phyloP scores from a whole-genome alignment of 2,888 invertebrate species.

The Linnaemya vulpina region DNA sequence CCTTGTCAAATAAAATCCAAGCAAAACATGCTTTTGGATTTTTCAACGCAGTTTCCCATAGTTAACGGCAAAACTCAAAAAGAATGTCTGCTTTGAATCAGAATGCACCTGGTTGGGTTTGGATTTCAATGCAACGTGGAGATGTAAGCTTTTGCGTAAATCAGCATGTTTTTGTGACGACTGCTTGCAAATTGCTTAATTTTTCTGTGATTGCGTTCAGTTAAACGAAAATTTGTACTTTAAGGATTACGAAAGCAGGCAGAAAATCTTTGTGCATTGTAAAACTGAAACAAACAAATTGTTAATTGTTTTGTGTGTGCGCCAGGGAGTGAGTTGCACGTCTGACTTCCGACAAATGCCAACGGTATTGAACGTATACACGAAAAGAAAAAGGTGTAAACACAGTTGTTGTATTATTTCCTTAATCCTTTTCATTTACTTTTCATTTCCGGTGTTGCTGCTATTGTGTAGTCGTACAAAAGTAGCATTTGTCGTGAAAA shows the following conservation, averaged over 20 bases:
- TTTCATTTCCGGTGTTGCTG: background rate
- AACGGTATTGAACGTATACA: conserved; percentile 51
- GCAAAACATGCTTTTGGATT: conserved; percentile 65
- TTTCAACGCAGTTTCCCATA: too few species aligned
- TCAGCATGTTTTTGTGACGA: conserved; percentile 26
- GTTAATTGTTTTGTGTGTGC: conserved; percentile 55
- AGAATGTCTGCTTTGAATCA: conserved; percentile 44
- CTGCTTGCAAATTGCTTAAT: conserved; percentile 15
- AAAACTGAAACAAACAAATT: conserved; percentile 64
- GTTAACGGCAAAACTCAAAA: too few species aligned
- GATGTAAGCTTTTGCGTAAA: too few species aligned
- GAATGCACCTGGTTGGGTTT: background rate
- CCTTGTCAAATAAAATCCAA: too few species aligned
- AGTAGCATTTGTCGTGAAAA: conserved; percentile 64
- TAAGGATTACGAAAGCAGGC: conserved; percentile 68
- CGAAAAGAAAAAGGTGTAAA: conserved; percentile 44
- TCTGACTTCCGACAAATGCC: conserved; percentile 41
- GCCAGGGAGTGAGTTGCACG: conserved; percentile 20
- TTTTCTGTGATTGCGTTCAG: conserved; percentile 27
- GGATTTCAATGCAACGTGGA: background rate
- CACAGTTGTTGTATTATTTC: conserved; percentile 40
- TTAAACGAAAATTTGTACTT: conserved; percentile 68
- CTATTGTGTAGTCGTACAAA: conserved; percentile 46
- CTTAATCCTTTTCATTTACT: conserved; percentile 14
- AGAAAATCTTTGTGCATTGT: conserved; percentile 64